Evolutionary conservation across 1,140 invertebrate genomes (phyloP).

Genomic region (Steinernema khuongi): DNA sequence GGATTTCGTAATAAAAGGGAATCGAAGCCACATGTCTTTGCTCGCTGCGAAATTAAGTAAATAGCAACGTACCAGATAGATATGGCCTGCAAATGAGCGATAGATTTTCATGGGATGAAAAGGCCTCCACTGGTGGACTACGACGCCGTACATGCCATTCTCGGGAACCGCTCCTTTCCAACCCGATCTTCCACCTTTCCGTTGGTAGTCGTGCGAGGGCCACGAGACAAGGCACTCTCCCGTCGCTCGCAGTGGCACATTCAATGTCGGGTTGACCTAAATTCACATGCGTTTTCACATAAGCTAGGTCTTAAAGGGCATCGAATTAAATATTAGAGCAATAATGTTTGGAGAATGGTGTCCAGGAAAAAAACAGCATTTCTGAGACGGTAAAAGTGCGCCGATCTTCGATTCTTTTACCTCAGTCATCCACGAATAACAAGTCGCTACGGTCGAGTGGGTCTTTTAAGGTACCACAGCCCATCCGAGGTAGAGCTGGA

Average conservation of each 20-base stretch:
- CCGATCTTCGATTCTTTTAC: no score
- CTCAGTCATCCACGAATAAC: no score
- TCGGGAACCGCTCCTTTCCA: constrained; percentile 27
- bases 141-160: constrained; percentile 25
- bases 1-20: neutral
- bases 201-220: constrained; percentile 36
- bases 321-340: no score
- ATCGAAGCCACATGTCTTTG: neutral
- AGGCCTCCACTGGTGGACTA: constrained; percentile 31
- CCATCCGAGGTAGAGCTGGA: no score
- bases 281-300: no score
- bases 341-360: no score
- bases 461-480: constrained; percentile 3
- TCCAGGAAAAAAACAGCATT: no score
- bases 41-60: neutral
- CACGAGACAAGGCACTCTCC: constrained; percentile 30
- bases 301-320: no score
- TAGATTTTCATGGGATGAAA: constrained; percentile 21
- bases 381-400: no score
- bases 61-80: constrained; percentile 20
- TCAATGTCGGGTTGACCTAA: constrained; percentile 28
- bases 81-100: constrained; percentile 16
- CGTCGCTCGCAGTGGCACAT: constrained; percentile 33
- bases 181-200: constrained; percentile 30
- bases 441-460: no score